phyloP scores from a whole-genome alignment of 2,113 vertebrate genomes.

The Halichoerus grypus region DNA sequence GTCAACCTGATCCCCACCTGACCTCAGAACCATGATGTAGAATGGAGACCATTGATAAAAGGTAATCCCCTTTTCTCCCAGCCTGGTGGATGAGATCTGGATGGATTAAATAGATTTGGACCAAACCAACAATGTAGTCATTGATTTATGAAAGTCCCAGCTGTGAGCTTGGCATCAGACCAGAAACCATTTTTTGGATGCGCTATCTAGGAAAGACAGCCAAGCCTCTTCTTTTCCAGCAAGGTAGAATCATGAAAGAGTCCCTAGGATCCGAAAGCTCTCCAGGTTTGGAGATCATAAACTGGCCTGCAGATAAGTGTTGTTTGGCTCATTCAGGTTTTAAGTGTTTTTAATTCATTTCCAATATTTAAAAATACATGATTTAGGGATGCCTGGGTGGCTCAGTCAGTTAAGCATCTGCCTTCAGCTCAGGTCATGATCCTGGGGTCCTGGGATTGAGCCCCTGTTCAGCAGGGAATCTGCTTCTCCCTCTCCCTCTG shows the following conservation, averaged over 20 bases:
- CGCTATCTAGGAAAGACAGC: background rate
- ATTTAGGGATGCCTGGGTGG: background rate
- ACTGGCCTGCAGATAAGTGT: background rate
- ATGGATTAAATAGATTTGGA: constrained; percentile 58
- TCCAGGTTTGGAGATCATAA: background rate
- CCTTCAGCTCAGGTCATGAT: background rate
- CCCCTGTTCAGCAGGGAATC: background rate
- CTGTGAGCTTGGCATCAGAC: background rate
- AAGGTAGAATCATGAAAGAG: background rate
- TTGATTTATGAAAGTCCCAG: background rate
- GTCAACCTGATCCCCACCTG: background rate
- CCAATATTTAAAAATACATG: background rate
- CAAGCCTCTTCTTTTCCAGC: background rate
- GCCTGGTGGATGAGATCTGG: background rate
- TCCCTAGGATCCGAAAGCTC: background rate
- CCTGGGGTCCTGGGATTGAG: background rate
- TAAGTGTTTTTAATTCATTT: background rate
- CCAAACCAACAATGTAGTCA: constrained; percentile 20
- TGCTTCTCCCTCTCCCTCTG: background rate
- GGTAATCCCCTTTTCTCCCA: constrained; percentile 42
- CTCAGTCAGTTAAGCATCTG: background rate
- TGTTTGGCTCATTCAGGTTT: background rate
- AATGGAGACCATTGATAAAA: constrained; percentile 35
- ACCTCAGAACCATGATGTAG: background rate
- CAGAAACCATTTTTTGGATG: background rate